Evolutionary conservation across 1,140 invertebrate species (phyloP).

Genomic region (Pseudomyrmex flavicornis): DNA sequence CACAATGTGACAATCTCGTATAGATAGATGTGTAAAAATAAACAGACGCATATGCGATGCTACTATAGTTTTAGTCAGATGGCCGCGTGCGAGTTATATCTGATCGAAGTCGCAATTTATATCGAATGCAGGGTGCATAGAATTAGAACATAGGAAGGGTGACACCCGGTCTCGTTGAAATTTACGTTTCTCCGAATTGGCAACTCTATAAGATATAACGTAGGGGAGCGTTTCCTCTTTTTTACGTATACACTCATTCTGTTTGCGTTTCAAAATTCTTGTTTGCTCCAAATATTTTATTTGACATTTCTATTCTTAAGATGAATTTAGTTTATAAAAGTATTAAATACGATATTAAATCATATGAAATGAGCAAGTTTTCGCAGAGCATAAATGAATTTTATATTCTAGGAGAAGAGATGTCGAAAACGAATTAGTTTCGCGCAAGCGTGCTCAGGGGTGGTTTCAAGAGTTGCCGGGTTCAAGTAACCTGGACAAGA

Average conservation of each 20-base stretch:
- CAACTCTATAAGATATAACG: not conserved
- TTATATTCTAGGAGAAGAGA: not conserved
- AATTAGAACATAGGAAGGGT: constrained; percentile 30
- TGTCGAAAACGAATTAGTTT: constrained; percentile 5
- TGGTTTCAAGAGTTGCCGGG: constrained; percentile 37
- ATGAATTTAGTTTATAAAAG: not conserved
- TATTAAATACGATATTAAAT: no score
- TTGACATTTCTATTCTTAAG: not conserved
- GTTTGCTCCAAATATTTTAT: not conserved
- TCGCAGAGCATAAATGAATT: no score
- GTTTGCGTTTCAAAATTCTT: not conserved
- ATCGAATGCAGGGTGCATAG: constrained; percentile 40
- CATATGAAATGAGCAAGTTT: no score
- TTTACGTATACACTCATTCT: not conserved
- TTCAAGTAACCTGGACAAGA: constrained; percentile 47
- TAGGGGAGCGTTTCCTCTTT: no score
- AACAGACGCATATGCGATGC: constrained; percentile 35
- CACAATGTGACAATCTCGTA: not conserved
- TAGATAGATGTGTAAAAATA: not conserved
- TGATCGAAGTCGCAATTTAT: constrained; percentile 43
- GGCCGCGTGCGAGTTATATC: constrained; percentile 29
- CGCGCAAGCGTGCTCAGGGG: not conserved
- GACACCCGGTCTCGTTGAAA: constrained; percentile 39
- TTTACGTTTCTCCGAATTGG: constrained; percentile 9
- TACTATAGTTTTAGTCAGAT: constrained; percentile 46